These are phyloP conservation scores for Montipora efflorescens DNA, from an alignment of 64 coral and sea anemone genomes.

Conservation along the genomic window DNA sequence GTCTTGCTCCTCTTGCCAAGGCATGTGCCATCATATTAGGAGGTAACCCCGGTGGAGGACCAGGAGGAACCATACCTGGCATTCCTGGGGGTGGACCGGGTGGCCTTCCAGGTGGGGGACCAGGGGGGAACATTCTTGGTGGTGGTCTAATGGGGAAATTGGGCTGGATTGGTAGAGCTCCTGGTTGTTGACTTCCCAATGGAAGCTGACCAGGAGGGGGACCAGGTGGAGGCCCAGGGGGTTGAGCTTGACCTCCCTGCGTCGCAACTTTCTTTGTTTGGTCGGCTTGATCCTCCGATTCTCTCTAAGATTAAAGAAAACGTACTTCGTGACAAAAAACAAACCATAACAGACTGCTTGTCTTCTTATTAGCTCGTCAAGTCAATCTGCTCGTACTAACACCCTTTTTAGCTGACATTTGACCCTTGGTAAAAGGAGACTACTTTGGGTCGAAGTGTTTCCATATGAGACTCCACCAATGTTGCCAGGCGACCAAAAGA, in stretches of 20 bases:
- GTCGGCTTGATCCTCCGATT: slow-evolving; percentile 30
- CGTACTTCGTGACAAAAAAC: not conserved
- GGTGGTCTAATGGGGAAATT: slow-evolving; percentile 90
- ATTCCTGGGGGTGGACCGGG: slow-evolving; percentile 77
- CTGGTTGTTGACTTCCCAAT: slow-evolving; percentile 66
- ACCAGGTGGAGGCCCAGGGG: slow-evolving; percentile 93
- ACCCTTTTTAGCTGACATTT: too few species aligned
- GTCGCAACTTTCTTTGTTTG: slow-evolving; percentile 26
- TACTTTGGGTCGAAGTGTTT: too few species aligned
- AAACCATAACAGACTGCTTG: too few species aligned
- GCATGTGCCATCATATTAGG: slow-evolving; percentile 80
- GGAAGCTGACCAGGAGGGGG: slow-evolving; percentile 76
- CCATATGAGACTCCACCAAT: too few species aligned
- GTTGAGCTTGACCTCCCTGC: slow-evolving; percentile 15
- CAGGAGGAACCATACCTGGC: slow-evolving; percentile 71
- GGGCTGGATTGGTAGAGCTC: slow-evolving; percentile 77
- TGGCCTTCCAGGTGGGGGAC: slow-evolving; percentile 91
- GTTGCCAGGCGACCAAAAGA: too few species aligned
- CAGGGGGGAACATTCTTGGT: slow-evolving; percentile 91
- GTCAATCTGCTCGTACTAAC: too few species aligned
- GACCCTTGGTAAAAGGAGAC: not conserved
- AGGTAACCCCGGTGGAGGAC: slow-evolving; percentile 93
- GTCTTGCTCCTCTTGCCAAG: slow-evolving; percentile 86
- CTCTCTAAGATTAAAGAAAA: not conserved
- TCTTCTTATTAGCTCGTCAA: too few species aligned